A percentile compares a stretch with the other conserved stretches of the same genome.
Conservation (phyloP, 1,140 invertebrate genomes). For the Sitobion miscanthi region DNA sequence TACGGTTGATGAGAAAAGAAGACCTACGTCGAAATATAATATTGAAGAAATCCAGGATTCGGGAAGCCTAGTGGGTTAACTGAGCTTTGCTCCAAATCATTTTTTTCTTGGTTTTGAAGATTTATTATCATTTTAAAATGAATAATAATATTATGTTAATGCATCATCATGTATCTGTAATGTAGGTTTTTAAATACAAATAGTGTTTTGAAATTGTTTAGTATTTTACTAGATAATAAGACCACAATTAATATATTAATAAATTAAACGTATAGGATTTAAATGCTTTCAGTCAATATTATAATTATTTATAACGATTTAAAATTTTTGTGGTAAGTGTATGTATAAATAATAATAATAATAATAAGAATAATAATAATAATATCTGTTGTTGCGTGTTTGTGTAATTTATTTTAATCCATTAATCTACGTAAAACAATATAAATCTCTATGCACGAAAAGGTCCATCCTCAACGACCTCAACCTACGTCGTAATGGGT, state of each 20-base stretch:
- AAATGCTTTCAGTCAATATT: neutral
- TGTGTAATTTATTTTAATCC: constrained; percentile 2
- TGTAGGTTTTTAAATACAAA: neutral
- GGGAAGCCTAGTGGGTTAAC: neutral
- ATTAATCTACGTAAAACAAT: constrained; percentile 12
- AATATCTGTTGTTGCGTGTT: neutral
- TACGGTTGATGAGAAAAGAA: no score
- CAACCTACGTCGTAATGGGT: neutral
- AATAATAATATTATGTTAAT: neutral
- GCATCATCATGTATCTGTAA: neutral
- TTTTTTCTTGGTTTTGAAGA: neutral
- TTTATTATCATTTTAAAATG: neutral
- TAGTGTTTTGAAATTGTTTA: neutral
- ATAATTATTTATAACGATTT: neutral
- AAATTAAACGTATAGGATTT: neutral
- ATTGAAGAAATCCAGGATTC: neutral
- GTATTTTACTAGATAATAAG: neutral
- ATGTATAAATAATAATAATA: neutral
- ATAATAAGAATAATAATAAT: neutral
- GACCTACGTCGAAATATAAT: neutral
- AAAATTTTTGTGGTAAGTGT: neutral
- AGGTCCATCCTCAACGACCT: neutral
- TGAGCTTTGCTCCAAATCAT: neutral
- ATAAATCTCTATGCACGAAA: neutral
- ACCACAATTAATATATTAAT: neutral